phyloP scores from a whole-genome alignment of 2,113 vertebrate species.

The Upupa epops region DNA sequence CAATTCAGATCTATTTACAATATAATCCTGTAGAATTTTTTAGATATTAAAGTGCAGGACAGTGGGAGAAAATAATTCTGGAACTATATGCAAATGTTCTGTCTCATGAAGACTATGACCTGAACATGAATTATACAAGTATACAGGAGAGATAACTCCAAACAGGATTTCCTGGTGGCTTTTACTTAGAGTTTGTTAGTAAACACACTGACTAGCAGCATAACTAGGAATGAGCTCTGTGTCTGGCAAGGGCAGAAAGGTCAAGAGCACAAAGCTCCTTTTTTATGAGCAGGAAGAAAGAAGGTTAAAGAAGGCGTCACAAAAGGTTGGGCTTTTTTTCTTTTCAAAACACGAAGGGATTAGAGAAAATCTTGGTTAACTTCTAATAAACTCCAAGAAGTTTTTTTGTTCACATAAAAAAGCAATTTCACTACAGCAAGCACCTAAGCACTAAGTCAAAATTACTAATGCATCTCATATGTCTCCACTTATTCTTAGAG shows the following conservation, averaged over 20 bases:
- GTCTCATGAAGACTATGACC: neutral
- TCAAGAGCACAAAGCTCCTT: constrained; percentile 1
- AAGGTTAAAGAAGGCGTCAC: neutral
- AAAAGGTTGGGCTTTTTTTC: neutral
- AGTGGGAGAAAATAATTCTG: neutral
- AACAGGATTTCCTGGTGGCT: neutral
- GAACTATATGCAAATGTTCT: neutral
- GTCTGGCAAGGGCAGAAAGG: constrained; percentile 8
- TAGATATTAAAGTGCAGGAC: rapidly evolving
- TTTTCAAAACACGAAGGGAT: neutral
- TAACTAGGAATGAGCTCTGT: neutral
- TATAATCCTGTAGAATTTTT: neutral
- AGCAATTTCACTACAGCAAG: neutral
- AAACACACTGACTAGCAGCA: neutral
- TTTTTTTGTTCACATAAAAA: neutral
- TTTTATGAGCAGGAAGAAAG: neutral
- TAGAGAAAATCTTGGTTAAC: neutral
- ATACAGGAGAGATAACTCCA: neutral
- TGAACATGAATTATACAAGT: neutral
- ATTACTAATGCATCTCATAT: neutral
- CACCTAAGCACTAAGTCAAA: neutral
- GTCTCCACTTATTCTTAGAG: neutral
- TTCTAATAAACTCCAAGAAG: neutral
- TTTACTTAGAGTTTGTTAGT: constrained; percentile 3
- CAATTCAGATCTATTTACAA: neutral